Evolutionary conservation across 1,140 invertebrate genomes (phyloP), one percentile per base, ranked within the genome.

Genomic region (Aphelenchoides besseyi): DNA sequence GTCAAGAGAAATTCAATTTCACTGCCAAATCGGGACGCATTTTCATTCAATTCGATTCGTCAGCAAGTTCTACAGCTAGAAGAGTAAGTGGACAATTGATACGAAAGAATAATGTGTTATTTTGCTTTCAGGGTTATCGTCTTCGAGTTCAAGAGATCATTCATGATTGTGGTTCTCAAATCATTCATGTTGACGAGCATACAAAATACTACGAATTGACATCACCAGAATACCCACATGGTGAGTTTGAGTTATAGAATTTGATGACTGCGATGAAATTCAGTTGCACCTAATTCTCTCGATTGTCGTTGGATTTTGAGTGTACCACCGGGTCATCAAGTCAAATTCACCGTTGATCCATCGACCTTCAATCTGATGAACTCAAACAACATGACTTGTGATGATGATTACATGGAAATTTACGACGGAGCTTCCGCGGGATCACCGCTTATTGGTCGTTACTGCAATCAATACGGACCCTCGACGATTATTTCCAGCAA

Each of bases 301-400:
- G 77, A 81, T 62, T 82, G 80, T 61, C 33, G 66, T 23, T 82
- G 79, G 67, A 72, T 72, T 16, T 68, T 82, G n/a, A 64, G 63
- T 28, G 78, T 74, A 23, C 81, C 82, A 23, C 53, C 78, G 1
- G 81, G 81, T 8, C 74, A 79, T 53, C 80, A 82, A 1, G 12
- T 82, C 2, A 73, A 83, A 68, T 76, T 82, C 57, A 84, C 82
- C 1, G 70, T 80, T 33, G 78, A 82, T 63, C 79, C 76, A n/a
- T 37, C 26, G 0, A 72, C 59, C 16, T 80, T 80, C 55, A 57
- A 63, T 30, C 54, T 80, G 26, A 59, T 79, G 52, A 70, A 18
- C 30, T 3, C 74, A 12, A 61, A 61, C 16, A 2, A 52, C 5
- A 18, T 9, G 29, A 75, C 69, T 28, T 83, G 81, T 62, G 61